phyloP scores from a whole-genome alignment of 1,140 invertebrate species.

The Chrysopa pallens region DNA sequence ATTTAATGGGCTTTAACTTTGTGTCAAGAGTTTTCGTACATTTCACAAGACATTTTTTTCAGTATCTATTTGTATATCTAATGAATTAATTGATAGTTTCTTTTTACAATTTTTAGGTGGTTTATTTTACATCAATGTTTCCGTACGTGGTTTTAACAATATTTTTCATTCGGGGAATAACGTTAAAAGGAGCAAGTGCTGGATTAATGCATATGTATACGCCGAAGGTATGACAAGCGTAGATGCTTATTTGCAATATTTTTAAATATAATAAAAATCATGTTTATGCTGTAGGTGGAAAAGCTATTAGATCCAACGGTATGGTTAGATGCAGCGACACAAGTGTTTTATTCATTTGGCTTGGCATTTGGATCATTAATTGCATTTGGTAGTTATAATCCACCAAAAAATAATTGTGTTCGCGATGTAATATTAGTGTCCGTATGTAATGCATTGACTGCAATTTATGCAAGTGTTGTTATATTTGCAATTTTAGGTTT shows the following conservation, averaged over 20 bases:
- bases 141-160: conserved; percentile 90
- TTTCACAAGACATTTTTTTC: too few species aligned
- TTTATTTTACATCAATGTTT: conserved; percentile 92
- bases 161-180: conserved; percentile 84
- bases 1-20: too few species aligned
- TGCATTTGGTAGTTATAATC: conserved; percentile 81
- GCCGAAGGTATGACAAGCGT: conserved; percentile 46
- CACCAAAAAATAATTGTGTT: conserved; percentile 78
- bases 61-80: too few species aligned
- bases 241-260: not conserved
- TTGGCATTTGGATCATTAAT: conserved; percentile 83
- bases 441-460: conserved; percentile 76
- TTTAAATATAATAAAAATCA: not conserved
- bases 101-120: conserved; percentile 43
- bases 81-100: too few species aligned
- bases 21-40: too few species aligned
- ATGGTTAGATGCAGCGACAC: conserved; percentile 87
- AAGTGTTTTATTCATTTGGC: conserved; percentile 91
- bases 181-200: conserved; percentile 69
- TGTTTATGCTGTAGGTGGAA: conserved; percentile 35
- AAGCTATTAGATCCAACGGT: conserved; percentile 64
- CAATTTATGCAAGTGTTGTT: conserved; percentile 84
- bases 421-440: conserved; percentile 79
- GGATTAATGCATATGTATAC: conserved; percentile 85
- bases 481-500: conserved; percentile 79